Conservation (phyloP, 2,113 vertebrate species). For the Halcyon malimbica region DNA sequence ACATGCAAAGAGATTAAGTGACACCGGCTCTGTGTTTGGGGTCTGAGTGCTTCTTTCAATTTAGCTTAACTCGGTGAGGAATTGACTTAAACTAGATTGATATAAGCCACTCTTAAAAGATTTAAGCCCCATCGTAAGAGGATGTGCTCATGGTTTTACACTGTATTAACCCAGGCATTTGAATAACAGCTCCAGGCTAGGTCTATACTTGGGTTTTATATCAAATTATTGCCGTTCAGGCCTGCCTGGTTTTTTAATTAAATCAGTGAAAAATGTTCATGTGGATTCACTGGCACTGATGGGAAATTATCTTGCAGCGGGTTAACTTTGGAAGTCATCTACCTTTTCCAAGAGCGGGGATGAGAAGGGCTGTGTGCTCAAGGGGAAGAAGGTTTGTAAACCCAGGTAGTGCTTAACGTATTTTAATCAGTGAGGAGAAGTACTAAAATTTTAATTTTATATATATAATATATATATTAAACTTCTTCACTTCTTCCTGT, state of each 20-base stretch:
- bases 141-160: constrained; percentile 65
- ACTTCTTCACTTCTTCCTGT: not conserved
- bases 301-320: not conserved
- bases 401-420: not conserved
- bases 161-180: constrained; percentile 61
- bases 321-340: not conserved
- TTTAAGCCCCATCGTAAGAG: constrained; percentile 54
- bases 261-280: not conserved
- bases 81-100: constrained; percentile 68
- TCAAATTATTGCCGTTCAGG: constrained; percentile 7
- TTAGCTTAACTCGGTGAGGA: constrained; percentile 59
- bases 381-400: not conserved
- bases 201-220: constrained; percentile 39
- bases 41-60: constrained; percentile 61
- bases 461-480: no score
- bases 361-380: fast-evolving
- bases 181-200: constrained; percentile 57
- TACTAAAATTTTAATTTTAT: not conserved
- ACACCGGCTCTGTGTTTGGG: constrained; percentile 8
- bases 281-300: not conserved
- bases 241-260: not conserved
- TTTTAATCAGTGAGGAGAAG: not conserved
- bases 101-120: constrained; percentile 67
- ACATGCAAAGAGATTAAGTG: constrained; percentile 6
- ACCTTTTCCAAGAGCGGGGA: not conserved